A percentile compares a stretch with the other conserved stretches of the same genome.
Conservation (phyloP, 2,888 invertebrate genomes). For the Ormyrus pomaceus region DNA sequence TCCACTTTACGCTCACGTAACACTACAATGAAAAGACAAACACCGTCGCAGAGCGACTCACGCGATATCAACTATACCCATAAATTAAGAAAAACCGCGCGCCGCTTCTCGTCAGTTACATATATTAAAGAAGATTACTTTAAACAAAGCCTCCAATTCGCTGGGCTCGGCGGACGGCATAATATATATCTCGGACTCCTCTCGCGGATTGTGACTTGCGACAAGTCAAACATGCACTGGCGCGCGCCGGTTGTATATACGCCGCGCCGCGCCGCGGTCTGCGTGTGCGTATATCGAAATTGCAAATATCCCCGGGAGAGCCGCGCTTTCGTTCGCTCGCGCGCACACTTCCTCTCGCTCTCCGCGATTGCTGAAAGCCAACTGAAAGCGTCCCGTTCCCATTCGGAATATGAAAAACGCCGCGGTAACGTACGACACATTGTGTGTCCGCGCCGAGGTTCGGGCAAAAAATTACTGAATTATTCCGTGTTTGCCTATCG, state of each 20-base stretch:
- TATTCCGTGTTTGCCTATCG: too few species aligned
- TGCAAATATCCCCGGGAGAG: constrained; percentile 8
- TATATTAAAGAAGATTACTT: constrained; percentile 12
- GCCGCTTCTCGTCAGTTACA: background rate
- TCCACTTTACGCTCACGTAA: too few species aligned
- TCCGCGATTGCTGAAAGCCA: constrained; percentile 13
- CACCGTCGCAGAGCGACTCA: too few species aligned
- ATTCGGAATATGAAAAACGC: constrained; percentile 3
- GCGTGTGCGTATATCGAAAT: background rate
- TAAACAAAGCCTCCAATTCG: constrained; percentile 22
- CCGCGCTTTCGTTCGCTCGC: background rate
- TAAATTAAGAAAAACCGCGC: too few species aligned
- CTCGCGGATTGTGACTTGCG: too few species aligned
- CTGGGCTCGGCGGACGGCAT: background rate
- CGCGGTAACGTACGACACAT: background rate
- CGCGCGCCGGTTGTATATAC: too few species aligned
- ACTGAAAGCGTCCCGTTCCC: constrained; percentile 16
- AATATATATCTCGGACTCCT: background rate
- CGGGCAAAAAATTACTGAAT: background rate
- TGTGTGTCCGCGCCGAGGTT: background rate
- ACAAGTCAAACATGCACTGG: too few species aligned
- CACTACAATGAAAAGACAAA: too few species aligned
- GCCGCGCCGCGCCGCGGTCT: too few species aligned
- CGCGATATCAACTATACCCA: too few species aligned
- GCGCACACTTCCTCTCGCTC: constrained; percentile 29